Evolutionary conservation across 2,113 vertebrate genomes (phyloP).

Genomic region (Herpetotheres cachinnans): DNA sequence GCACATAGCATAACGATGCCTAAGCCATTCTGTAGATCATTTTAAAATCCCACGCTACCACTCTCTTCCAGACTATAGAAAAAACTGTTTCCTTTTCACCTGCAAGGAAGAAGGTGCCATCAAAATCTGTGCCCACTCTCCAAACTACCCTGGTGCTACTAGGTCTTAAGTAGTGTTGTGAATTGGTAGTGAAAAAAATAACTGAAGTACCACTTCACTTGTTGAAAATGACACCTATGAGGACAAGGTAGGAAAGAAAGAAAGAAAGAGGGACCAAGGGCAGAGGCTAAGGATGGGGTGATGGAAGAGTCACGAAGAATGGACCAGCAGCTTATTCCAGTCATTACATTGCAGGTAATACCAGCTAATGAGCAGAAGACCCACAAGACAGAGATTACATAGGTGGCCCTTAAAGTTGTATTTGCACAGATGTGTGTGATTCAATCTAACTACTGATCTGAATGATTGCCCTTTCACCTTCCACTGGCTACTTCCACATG

Average conservation of each 20-base stretch:
- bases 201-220: neutral
- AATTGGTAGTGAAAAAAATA: too few relatives aligned
- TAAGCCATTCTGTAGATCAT: neutral
- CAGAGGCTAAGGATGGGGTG: neutral
- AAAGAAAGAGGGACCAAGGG: neutral
- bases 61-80: neutral
- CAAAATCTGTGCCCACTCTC: neutral
- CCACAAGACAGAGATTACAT: neutral
- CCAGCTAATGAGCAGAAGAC: neutral
- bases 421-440: neutral
- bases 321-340: neutral
- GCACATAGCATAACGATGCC: neutral
- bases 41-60: neutral
- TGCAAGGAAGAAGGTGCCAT: neutral
- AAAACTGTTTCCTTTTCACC: neutral
- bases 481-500: neutral
- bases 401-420: neutral
- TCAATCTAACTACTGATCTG: neutral
- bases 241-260: neutral
- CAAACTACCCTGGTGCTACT: neutral
- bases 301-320: neutral
- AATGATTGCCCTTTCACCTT: neutral
- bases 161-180: rapidly evolving
- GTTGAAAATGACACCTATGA: neutral
- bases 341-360: rapidly evolving